phyloP scores from a whole-genome alignment of 2,888 invertebrate species.

The Eubasilissa splendida region DNA sequence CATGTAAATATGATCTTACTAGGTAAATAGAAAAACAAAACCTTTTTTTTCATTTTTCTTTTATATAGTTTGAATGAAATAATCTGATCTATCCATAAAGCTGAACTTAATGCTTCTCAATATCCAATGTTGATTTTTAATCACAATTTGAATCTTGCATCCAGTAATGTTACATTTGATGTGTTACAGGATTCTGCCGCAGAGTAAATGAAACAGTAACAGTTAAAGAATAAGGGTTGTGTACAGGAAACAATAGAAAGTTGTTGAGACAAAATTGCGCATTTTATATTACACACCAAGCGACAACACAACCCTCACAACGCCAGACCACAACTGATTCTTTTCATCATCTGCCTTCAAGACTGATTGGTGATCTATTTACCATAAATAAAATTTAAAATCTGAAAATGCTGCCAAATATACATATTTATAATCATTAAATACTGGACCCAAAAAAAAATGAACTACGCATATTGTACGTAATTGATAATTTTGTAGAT shows the following conservation, averaged over 20 bases:
- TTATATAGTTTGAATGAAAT: too few relatives aligned
- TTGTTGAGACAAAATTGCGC: conserved; percentile 50
- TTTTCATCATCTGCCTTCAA: conserved; percentile 30
- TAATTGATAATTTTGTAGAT: conserved; percentile 31
- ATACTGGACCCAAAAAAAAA: conserved; percentile 35
- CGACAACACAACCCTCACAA: conserved; percentile 35
- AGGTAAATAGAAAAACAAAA: too few relatives aligned
- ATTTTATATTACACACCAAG: conserved; percentile 37
- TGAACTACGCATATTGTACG: conserved; percentile 1
- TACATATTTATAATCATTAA: conserved; percentile 43
- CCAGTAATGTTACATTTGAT: not conserved
- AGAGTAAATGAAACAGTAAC: conserved; percentile 42
- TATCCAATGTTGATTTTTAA: too few relatives aligned
- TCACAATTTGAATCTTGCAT: too few relatives aligned
- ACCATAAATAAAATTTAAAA: conserved; percentile 38
- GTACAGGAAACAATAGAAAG: conserved; percentile 48
- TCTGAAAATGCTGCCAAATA: conserved; percentile 54
- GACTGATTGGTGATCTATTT: conserved; percentile 47
- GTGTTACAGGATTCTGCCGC: conserved; percentile 33
- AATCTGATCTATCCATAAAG: too few relatives aligned
- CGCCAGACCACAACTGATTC: conserved; percentile 28
- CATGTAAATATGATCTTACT: too few relatives aligned
- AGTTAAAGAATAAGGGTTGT: conserved; percentile 49
- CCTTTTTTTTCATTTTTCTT: too few relatives aligned
- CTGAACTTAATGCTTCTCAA: too few relatives aligned